Evolutionary conservation across 2,888 invertebrate genomes (phyloP), one percentile per base, ranked within the genome.

Genomic region (Drosophila melanosoma): DNA sequence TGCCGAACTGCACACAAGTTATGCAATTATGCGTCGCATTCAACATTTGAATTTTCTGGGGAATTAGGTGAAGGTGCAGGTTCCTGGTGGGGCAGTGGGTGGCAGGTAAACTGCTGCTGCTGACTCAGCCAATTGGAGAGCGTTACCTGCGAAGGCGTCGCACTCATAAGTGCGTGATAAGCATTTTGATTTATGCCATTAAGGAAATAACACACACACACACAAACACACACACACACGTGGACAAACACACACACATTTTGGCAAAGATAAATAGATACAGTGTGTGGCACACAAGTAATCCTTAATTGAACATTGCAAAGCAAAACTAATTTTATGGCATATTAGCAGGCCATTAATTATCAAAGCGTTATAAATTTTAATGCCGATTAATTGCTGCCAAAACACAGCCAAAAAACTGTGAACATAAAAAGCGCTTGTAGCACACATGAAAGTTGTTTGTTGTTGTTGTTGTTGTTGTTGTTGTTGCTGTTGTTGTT

Each of bases 301-400:
- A 78, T 84, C 86, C 86, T 88, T 87, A 88, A 87, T 90, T 87
- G 87, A 87, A 90, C 88, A 73, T 72, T 87, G 88, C 81, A 74
- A 45, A 73, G 77, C 87, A 69, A 87, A 45, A 85, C 85, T 85
- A 85, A 85, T 85, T 85, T 85, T 85, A 87, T 85, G 85, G 85
- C 87, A 85, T 89, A 86, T 87, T 87, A 87, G 88, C 76, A 79
- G 86, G 75, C 87, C 87, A 87, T 87, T 87, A 87, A 87, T 87
- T 87, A 87, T 87, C 81, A 63, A 65, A 64, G 65, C 70, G 87
- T 77, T 87, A 87, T 87, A 87, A 87, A 87, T 89, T 89, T 89
- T 87, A 87, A 87, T 88, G 81, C 76, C 87, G 87, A 87, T 87
- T 87, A 87, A 87, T 87, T 87, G 87, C 90, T 87, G 87, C 87